phyloP scores from a whole-genome alignment of 1,140 invertebrate species.

The Campoletis sonorensis region DNA sequence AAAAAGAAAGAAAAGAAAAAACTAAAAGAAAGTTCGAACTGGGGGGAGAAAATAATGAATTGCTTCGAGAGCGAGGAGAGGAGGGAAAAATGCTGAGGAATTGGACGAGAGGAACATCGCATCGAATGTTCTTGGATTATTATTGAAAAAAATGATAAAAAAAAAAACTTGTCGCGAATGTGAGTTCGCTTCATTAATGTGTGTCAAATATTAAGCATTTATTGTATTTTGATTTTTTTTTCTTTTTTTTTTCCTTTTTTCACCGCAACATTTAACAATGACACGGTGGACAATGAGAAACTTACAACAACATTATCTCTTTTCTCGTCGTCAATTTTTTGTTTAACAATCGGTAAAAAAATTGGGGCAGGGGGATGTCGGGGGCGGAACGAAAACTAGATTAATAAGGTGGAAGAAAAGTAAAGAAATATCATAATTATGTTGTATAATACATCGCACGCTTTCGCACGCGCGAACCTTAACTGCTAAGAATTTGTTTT shows the following conservation, averaged over 20 bases:
- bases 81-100: background rate
- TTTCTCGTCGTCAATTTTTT: conserved; percentile 48
- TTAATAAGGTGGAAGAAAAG: conserved; percentile 54
- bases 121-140: too few species aligned
- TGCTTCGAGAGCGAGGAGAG: background rate
- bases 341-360: conserved; percentile 59
- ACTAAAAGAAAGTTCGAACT: conserved; percentile 18
- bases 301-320: conserved; percentile 45
- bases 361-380: background rate
- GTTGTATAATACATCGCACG: conserved; percentile 57
- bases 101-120: too few species aligned
- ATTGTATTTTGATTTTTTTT: too few species aligned
- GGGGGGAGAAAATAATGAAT: background rate
- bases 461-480: background rate
- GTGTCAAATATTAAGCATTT: conserved; percentile 66
- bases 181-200: conserved; percentile 57
- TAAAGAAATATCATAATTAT: conserved; percentile 63
- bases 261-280: too few species aligned
- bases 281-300: conserved; percentile 49
- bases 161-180: conserved; percentile 5
- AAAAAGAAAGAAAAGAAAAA: conserved; percentile 57
- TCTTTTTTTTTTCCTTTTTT: too few species aligned
- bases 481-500: background rate
- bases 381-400: conserved; percentile 47
- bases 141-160: background rate